Conservation (phyloP, 2,888 invertebrate genomes). For the Protonemura montana region DNA sequence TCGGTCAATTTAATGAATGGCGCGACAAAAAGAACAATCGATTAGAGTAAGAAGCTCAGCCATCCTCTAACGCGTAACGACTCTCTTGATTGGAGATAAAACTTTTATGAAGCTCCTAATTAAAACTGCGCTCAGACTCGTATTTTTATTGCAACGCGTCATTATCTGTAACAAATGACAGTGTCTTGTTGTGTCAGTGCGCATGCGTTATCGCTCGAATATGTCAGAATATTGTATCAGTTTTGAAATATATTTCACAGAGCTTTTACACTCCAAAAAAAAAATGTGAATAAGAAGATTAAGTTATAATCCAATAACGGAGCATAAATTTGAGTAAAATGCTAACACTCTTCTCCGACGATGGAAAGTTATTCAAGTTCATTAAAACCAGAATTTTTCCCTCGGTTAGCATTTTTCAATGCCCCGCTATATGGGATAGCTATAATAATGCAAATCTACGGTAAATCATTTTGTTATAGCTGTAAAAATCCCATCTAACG, state of each 20-base stretch:
- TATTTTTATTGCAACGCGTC: neutral
- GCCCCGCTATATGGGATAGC: neutral
- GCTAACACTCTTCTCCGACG: slow-evolving; percentile 7
- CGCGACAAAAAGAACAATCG: neutral
- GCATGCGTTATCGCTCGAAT: neutral
- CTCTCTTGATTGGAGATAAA: neutral
- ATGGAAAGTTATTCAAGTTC: slow-evolving; percentile 38
- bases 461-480: slow-evolving; percentile 38
- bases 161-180: slow-evolving; percentile 24
- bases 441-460: slow-evolving; percentile 39
- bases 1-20: slow-evolving; percentile 47
- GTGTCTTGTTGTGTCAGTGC: neutral
- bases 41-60: neutral
- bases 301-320: slow-evolving; percentile 39
- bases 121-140: neutral
- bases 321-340: slow-evolving; percentile 26
- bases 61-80: neutral
- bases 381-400: slow-evolving; percentile 32
- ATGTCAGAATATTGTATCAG: neutral
- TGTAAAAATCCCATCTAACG: slow-evolving; percentile 36
- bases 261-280: neutral
- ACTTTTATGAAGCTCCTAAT: neutral
- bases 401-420: slow-evolving; percentile 7
- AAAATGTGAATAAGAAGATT: slow-evolving; percentile 39
- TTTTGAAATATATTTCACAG: slow-evolving; percentile 12